Base-by-base conservation (phyloP, 2,888 invertebrate genomes). In the Eledona agricola region DNA sequence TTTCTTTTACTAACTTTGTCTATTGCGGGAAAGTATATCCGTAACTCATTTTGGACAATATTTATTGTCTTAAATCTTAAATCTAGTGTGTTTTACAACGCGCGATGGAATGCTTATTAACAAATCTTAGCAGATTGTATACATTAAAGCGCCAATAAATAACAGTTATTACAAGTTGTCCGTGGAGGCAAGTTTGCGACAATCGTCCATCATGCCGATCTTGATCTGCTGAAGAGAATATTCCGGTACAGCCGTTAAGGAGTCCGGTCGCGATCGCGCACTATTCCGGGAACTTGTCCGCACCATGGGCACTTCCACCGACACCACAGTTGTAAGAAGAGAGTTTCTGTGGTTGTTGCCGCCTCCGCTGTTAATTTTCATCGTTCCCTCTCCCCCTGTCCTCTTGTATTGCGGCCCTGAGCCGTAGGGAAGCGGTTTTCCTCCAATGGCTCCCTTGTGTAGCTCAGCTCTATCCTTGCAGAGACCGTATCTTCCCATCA, bases 401-500 rank as follows among this genome's bases (percentile, higher is more conserved):
- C 69, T 35, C 52, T 66, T 70, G 45, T 74, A 75, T 52, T 74
- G 75, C 1, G 69, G 66, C 2, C 70, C 73, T 2, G 74, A 65
- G 9, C 73, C 73, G 46, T 74, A 73, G 1, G 74, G 75, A 25
- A 75, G 55, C 0, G 75, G 75, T 52, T 73, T 75, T 3, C 76
- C 76, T 6, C 76, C 76, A 23, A 75, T 77, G 1, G 77, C 77
- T 2, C 78, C 78, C 58, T 78, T 78, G 60, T 78, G 78, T 13
- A 75, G 61, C 38, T 75, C 77, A 0, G 78, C 78, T 12, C 75
- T 64, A 55, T 75, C 74, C 47, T 76, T 74, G 62, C 77, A 78
- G 35, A 78, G 51, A 1, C 78, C 78, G 43, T 77, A 79, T 32
- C 80, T 72, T 40, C 79, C 78, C 69, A 81, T 76, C 10, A 83